Evolutionary conservation across 1,140 invertebrate species (phyloP), one percentile per base, ranked within the genome.

Genomic region (Parapsyche elsis): DNA sequence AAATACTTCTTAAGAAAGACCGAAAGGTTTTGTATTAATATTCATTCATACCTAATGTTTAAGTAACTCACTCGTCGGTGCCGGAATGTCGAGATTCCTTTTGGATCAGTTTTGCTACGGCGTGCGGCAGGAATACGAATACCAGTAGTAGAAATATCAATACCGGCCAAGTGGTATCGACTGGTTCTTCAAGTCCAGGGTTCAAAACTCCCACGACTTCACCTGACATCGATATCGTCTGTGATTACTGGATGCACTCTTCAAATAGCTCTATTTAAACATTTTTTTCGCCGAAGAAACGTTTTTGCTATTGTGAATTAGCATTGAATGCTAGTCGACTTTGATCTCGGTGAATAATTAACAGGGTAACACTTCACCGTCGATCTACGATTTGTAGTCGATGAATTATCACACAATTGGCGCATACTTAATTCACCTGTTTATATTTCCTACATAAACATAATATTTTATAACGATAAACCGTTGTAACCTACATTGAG

Each of bases 251-350:
- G 30, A 38, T 7, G 30, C 61, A 19, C 61, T 16, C 19, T 21
- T 21, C 19, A 23, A 67, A 12, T 53, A 53, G 10, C 4, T 16
- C 12, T 4, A 53, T 5, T 53, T 53, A n/a, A 67, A 24, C 23
- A 5, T 26, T 67, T 53, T 53, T 53, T 53, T 12, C 16, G 49
- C 16, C 12, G 2, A 9, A 21, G 24, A 24, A 67, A 67, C 9
- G 14, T 26, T 64, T 9, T 75, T 16, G 5, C 10, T 9, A 5
- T 23, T 9, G 38, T 46, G 45, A 45, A 81, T 82, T 82, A 73
- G 75, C 81, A 82, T 82, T 80, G 46, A 82, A 82, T 82, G 57
- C 30, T 14, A 53, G 77, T 38, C 24, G 5, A 80, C 81, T 77
- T 82, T 79, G 78, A 80, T 80, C 61, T 49, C 30, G 30, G n/a